These are phyloP conservation scores for Drosophila melanica DNA, from an alignment of 1,140 invertebrate species.

Conservation along the genomic window DNA sequence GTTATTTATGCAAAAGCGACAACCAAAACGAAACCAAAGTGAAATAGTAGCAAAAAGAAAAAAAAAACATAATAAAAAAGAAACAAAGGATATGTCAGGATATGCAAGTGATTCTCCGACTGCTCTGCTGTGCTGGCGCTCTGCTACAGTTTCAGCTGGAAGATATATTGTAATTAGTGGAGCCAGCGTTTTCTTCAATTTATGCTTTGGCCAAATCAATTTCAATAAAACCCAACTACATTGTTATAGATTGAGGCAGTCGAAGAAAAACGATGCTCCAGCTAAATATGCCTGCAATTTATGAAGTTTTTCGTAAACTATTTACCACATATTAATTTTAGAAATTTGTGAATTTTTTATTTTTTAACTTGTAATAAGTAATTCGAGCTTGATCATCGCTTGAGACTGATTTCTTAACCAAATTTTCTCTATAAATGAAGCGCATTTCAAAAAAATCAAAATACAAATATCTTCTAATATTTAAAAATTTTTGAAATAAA, in stretches of 20 bases:
- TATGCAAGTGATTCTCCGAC: background rate
- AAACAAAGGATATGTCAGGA: background rate
- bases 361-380: no score
- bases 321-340: no score
- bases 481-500: no score
- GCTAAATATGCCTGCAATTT: no score
- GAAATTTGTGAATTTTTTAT: no score
- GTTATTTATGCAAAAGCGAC: conserved; percentile 76
- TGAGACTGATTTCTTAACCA: no score
- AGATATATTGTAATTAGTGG: conserved; percentile 80
- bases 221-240: conserved; percentile 68
- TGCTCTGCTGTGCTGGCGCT: background rate
- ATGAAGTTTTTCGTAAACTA: no score
- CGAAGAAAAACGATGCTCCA: no score
- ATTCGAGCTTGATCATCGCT: no score
- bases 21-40: conserved; percentile 19
- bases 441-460: no score
- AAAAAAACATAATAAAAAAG: conserved; percentile 14
- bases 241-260: conserved; percentile 18
- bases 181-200: conserved; percentile 61
- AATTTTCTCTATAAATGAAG: no score
- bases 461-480: no score
- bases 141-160: conserved; percentile 24
- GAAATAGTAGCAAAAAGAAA: conserved; percentile 22
- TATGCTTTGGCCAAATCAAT: conserved; percentile 81